These are phyloP conservation scores for Luperina nickerlii DNA, from an alignment of 2,888 invertebrate genomes.

Conservation along the genomic window DNA sequence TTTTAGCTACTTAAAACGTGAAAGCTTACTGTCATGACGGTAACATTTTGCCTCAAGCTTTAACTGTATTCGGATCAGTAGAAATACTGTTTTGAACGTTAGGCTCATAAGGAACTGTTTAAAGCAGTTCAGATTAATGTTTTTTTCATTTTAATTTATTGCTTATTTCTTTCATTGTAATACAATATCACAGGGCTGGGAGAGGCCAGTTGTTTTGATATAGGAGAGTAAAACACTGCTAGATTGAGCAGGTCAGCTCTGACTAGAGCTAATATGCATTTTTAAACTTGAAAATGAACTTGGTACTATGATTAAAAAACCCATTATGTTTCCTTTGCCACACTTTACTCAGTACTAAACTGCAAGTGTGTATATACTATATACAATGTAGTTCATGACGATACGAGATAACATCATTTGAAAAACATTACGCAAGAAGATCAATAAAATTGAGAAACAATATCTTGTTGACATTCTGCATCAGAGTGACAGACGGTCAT, in stretches of 20 bases:
- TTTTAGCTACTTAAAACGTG: too few relatives aligned
- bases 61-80: too few relatives aligned
- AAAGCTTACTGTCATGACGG: too few relatives aligned
- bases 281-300: neutral
- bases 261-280: neutral
- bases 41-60: too few relatives aligned
- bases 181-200: neutral
- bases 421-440: neutral
- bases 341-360: neutral
- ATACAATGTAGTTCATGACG: neutral
- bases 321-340: neutral
- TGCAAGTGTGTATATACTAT: neutral
- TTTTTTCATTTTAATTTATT: too few relatives aligned
- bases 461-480: neutral
- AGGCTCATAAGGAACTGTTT: too few relatives aligned
- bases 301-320: neutral
- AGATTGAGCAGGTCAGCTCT: neutral
- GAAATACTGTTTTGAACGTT: too few relatives aligned
- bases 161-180: too few relatives aligned
- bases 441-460: neutral
- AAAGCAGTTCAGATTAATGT: too few relatives aligned
- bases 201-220: neutral
- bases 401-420: neutral
- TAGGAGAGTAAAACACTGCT: neutral
- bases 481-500: constrained; percentile 6